A percentile compares a stretch with the other conserved stretches of the same genome.
phyloP scores from a whole-genome alignment of 2,888 invertebrate species.

The Hyalella azteca region DNA sequence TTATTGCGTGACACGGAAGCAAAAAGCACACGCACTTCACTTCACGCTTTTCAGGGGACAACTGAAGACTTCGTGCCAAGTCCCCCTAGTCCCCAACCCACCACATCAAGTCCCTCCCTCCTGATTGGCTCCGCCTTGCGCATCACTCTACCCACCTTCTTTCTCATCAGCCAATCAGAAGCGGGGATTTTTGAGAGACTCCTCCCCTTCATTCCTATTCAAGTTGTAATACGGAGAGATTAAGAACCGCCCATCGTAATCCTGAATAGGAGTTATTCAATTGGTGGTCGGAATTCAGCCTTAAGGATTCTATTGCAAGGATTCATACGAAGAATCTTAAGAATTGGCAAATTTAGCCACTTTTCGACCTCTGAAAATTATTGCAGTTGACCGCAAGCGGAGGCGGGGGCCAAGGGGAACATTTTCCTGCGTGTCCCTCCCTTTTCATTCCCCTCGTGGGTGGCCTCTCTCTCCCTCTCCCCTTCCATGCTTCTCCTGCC shows the following conservation, averaged over 20 bases:
- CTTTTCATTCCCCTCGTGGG: background rate
- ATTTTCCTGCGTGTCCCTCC: background rate
- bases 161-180: constrained; percentile 17
- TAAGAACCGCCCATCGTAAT: constrained; percentile 10
- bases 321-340: background rate
- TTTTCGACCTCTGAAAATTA: constrained; percentile 9
- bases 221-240: too few relatives aligned
- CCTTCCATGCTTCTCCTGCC: too few relatives aligned
- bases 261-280: constrained; percentile 16
- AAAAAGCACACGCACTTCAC: constrained; percentile 53
- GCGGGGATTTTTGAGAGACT: too few relatives aligned
- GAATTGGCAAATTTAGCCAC: constrained; percentile 7
- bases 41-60: constrained; percentile 54
- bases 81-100: constrained; percentile 43
- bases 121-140: background rate
- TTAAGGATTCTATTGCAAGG: too few relatives aligned
- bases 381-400: constrained; percentile 28
- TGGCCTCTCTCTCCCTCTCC: too few relatives aligned
- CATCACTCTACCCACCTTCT: constrained; percentile 38
- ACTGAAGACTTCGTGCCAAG: constrained; percentile 39
- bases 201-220: too few relatives aligned
- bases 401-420: background rate
- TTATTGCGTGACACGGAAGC: constrained; percentile 3
- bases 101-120: too few relatives aligned
- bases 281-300: background rate